Conservation (phyloP, 2,797 vertebrate genomes). For the Acestrorhynchus altus region DNA sequence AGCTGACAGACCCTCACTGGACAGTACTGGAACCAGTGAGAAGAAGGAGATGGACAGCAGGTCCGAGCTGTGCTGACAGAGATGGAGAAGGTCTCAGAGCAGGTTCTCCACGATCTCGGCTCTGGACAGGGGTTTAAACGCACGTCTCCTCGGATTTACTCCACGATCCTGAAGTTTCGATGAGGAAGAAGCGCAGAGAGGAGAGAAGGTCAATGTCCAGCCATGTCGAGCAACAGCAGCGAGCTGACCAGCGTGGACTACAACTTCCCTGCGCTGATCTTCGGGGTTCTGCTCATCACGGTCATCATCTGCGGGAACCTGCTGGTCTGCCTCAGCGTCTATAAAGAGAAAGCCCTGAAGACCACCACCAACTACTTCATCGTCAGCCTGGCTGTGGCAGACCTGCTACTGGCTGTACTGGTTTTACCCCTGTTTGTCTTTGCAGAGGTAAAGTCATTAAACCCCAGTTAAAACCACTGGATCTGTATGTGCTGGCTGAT, state of each 20-base stretch:
- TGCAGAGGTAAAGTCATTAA: too few species aligned
- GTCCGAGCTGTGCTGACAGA: neutral
- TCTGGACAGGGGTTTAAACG: too few species aligned
- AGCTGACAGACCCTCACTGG: neutral
- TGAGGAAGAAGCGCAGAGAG: neutral
- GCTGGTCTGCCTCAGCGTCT: constrained; percentile 91
- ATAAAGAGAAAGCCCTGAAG: constrained; percentile 88
- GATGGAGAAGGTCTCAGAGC: neutral
- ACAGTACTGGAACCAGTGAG: too few species aligned
- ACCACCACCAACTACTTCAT: constrained; percentile 98
- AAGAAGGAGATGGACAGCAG: neutral
- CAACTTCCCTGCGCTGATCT: constrained; percentile 81
- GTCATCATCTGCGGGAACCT: constrained; percentile 89
- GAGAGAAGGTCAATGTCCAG: constrained; percentile 53
- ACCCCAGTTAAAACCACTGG: too few species aligned
- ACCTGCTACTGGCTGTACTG: constrained; percentile 89
- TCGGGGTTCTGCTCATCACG: constrained; percentile 85
- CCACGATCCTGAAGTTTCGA: neutral
- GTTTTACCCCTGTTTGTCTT: constrained; percentile 94
- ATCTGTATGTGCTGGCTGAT: too few species aligned
- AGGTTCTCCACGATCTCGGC: too few species aligned
- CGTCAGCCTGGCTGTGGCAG: constrained; percentile 91
- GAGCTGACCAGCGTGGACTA: constrained; percentile 33
- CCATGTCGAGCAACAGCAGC: constrained; percentile 74
- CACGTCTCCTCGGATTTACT: neutral